Evolutionary conservation across 2,113 vertebrate genomes (phyloP), one percentile per base, ranked within the genome.

Genomic region (Pluvialis apricaria): DNA sequence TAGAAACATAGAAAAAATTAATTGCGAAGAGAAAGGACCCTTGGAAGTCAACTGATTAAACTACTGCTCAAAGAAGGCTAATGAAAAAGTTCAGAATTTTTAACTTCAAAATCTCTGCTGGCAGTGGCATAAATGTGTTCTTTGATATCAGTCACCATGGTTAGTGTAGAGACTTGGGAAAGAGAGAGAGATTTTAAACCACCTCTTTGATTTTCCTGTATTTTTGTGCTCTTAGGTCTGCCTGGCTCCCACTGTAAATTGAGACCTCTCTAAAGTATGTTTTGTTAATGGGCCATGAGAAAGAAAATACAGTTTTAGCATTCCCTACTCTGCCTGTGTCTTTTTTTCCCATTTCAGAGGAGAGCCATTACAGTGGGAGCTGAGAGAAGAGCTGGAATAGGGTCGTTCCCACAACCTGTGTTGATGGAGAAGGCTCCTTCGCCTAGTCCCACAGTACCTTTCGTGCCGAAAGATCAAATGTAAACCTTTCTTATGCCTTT

Each of bases 291-390:
- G 54, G 17, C 79, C 40, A 8, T 66, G 79, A 88, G 66, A 94
- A 96, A 90, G 40, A 88, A 94, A 95, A 95, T 73, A 89, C 42
- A 77, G 31, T 88, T 95, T 92, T 92, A 90, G 49, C 79, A 83
- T 84, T 97, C 75, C 40, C 49, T 94, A 45, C 62, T 76, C 66
- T 80, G 17, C 19, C 82, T 36, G 13, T 38, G 32, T 38, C 94
- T 84, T 94, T 89, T 89, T 34, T 90, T 92, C 57, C 78, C 11
- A 12, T 60, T 91, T 87, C 82, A 87, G 73, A 86, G 52, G 40
- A 82, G 47, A 79, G 78, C 32, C 42, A 21, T 92, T 96, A 76
- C 66, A 94, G 90, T 62, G 57, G 36, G 28, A 62, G 34, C 57
- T 73, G 78, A 85, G 57, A 49, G 75, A 71, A 85, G 44, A 82